Base-by-base conservation (phyloP, 2,888 invertebrate species). In the Erpobdella octoculata region DNA sequence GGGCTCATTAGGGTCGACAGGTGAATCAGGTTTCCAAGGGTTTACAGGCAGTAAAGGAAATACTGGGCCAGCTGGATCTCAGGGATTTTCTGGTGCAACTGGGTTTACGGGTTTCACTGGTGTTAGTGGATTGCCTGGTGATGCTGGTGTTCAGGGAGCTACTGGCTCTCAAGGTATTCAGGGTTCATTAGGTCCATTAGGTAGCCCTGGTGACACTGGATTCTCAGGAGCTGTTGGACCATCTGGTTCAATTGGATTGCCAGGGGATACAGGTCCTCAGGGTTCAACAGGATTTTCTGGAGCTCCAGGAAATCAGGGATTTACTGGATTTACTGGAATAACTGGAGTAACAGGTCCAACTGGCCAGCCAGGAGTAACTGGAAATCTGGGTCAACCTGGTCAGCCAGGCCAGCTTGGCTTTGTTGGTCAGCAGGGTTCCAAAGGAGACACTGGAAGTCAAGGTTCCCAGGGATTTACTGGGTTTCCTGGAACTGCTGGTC, bases 31-130 rank as follows among this genome's bases (percentile, higher is more conserved):
- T 28, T 68, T 58, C 8, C 31, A 6, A 2, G 84, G 90, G 76
- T 77, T 79, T 4, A 78, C 79, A 25, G 84, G 84, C 37, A 73
- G 75, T 33, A 83, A 84, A 79, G 91, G 92, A 3, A 9, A 48
- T 31, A 62, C 21, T 59, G 76, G 76, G 21, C 33, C 36, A 5
- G n/a, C n/a, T 18, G 74, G 76, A 37, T 48, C 69, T 21, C 25
- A 25, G 18, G 75, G 76, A 5, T 21, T n/a, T 9, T 3, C 12
- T 25, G 48, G 48, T 6, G 48, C 48, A 3, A 48, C 48, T 3
- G 48, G 48, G 18, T 35, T 38, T 28, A n/a, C 72, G 33, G 73
- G 73, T 35, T 4, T 21, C 8, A 33, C 77, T 41, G 80, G 79
- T 73, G 72, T 76, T 71, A n/a, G 25, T 37, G 71, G 71, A 37